phyloP scores from a whole-genome alignment of 1,140 invertebrate species.

The Halyomorpha halys region DNA sequence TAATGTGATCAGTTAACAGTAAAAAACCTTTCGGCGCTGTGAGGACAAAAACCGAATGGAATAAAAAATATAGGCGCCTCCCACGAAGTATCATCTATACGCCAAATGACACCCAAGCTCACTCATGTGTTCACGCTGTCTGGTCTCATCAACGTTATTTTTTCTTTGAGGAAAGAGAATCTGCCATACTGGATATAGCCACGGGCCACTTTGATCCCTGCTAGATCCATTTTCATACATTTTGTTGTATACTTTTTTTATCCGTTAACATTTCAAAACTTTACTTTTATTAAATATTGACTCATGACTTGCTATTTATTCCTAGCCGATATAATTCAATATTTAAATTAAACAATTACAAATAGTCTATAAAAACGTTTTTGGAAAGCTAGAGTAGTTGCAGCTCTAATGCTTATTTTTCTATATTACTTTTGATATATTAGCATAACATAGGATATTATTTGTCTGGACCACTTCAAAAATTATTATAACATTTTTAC shows the following conservation, averaged over 20 bases:
- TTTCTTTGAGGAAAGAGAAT: too few species aligned
- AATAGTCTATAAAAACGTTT: too few species aligned
- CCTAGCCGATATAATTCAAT: too few species aligned
- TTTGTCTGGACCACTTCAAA: too few species aligned
- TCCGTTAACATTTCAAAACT: not conserved
- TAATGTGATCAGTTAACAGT: not conserved
- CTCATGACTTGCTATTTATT: not conserved
- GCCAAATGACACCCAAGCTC: conserved; percentile 8
- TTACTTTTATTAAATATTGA: not conserved
- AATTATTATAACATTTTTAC: too few species aligned
- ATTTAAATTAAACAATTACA: too few species aligned
- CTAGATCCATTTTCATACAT: not conserved
- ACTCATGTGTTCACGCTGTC: conserved; percentile 3
- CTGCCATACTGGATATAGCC: not conserved
- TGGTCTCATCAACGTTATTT: not conserved
- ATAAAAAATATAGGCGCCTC: not conserved
- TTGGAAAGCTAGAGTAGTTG: too few species aligned
- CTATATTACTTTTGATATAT: too few species aligned
- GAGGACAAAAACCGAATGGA: not conserved
- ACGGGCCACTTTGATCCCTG: not conserved
- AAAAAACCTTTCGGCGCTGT: not conserved
- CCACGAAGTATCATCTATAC: not conserved
- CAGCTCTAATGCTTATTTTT: too few species aligned
- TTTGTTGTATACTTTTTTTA: not conserved
- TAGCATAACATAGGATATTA: too few species aligned